A percentile compares a stretch with the other conserved stretches of the same genome.
Conservation (phyloP, 2,888 invertebrate species). For the Cataglyphis rosenhaueri region DNA sequence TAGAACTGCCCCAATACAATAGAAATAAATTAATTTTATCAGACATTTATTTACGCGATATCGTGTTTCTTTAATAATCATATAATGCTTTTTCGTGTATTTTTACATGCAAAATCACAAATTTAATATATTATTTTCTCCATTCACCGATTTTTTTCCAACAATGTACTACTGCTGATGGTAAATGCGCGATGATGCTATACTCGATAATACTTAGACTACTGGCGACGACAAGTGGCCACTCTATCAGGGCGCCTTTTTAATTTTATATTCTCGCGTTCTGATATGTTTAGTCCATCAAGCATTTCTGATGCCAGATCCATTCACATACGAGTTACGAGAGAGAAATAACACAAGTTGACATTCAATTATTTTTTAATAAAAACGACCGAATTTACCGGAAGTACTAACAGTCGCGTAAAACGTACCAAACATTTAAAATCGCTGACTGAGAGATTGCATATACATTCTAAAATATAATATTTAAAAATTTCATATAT, state of each 20-base stretch:
- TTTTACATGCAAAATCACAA: conserved; percentile 20
- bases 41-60: neutral
- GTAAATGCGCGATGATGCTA: neutral
- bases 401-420: neutral
- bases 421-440: neutral
- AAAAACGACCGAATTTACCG: conserved; percentile 18
- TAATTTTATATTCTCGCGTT: conserved; percentile 44
- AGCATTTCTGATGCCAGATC: conserved; percentile 44
- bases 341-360: conserved; percentile 29
- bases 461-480: neutral
- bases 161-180: conserved; percentile 8
- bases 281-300: conserved; percentile 32
- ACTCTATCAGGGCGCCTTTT: conserved; percentile 43
- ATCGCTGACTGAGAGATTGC: neutral
- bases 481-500: neutral
- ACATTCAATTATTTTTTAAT: conserved; percentile 49
- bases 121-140: conserved; percentile 10
- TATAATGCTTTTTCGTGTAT: neutral
- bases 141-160: neutral
- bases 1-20: neutral
- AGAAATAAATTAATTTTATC: neutral
- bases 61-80: neutral
- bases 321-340: conserved; percentile 9
- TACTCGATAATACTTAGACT: conserved; percentile 39
- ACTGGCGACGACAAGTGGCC: conserved; percentile 30